Conservation (phyloP, 1,140 invertebrate genomes). For the Cylas formicarius region DNA sequence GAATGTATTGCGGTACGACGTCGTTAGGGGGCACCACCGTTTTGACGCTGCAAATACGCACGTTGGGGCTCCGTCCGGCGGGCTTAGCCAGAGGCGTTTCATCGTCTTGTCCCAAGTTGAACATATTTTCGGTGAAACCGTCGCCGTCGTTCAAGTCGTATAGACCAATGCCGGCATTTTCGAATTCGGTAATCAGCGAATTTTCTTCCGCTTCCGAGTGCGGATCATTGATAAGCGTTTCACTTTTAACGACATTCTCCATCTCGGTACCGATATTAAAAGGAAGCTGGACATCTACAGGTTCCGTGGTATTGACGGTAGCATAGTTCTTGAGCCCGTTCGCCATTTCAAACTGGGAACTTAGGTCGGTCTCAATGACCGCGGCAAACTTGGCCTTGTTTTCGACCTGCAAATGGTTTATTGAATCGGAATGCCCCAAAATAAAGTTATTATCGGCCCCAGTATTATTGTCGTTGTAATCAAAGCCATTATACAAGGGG, state of each 20-base stretch:
- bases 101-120: constrained; percentile 7
- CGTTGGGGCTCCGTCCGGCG: constrained; percentile 25
- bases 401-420: constrained; percentile 17
- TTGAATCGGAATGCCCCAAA: too few relatives aligned
- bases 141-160: constrained; percentile 23
- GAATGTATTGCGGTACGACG: constrained; percentile 1
- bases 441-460: too few relatives aligned
- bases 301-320: constrained; percentile 38
- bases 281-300: constrained; percentile 34
- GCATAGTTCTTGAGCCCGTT: constrained; percentile 40
- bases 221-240: constrained; percentile 36
- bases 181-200: constrained; percentile 38
- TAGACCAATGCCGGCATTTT: constrained; percentile 36
- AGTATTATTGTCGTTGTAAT: too few relatives aligned
- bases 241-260: constrained; percentile 33
- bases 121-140: constrained; percentile 23
- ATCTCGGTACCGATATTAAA: constrained; percentile 39
- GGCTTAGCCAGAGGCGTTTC: too few relatives aligned
- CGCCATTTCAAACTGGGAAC: constrained; percentile 32
- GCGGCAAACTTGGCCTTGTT: constrained; percentile 29
- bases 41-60: constrained; percentile 35
- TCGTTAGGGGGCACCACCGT: constrained; percentile 23
- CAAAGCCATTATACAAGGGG: too few relatives aligned
- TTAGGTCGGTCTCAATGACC: constrained; percentile 32
- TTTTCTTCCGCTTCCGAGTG: constrained; percentile 35